Base-by-base conservation (phyloP, 2,113 vertebrate species). In the Alligator mississippiensis region DNA sequence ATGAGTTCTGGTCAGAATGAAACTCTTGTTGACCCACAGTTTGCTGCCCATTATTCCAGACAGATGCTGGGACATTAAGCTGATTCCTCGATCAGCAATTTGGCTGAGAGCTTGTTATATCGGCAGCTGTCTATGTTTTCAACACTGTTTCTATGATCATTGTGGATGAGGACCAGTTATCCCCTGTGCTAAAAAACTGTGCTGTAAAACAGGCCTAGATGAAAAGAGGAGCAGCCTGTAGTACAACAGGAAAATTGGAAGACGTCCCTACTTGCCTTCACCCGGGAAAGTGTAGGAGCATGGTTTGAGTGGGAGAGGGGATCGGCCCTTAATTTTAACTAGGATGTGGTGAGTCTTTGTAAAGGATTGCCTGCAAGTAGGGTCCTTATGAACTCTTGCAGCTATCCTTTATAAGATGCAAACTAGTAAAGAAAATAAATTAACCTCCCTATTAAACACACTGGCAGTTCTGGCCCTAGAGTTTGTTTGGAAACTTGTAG, bases 401-500 rank as follows among this genome's bases (percentile, higher is more conserved):
- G 92, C 77, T 72, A 76, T 27, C 47, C 68, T 25, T 89, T 85
- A 57, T 90, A 78, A 85, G 84, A 80, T 27, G 28, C 78, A 87
- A 88, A 93, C 11, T 24, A 64, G 80, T 38, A 86, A 93, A 91
- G 70, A 95, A 93, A 96, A 94, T 83, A 82, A 6, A 77, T 93
- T 93, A 93, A 96, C 92, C 59, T 62, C 85, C 80, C 18, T 12
- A 1, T 66, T 93, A 91, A 96, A 92, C 25, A 75, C 72, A 24
- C 80, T 55, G 85, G 92, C 75, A 89, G 60, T 94, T 96, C 90
- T 96, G 93, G 92, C 94, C 84, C 24, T 2, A 1, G 38, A 81
- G 76, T 54, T 9, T 92, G 64, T 96, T 97, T 96, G 93, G 93
- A 93, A 82, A 66, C 80, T 80, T 87, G 25, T 30, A 7, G 60